Conservation (phyloP, 2,113 vertebrate genomes). For the Apodemus sylvaticus region DNA sequence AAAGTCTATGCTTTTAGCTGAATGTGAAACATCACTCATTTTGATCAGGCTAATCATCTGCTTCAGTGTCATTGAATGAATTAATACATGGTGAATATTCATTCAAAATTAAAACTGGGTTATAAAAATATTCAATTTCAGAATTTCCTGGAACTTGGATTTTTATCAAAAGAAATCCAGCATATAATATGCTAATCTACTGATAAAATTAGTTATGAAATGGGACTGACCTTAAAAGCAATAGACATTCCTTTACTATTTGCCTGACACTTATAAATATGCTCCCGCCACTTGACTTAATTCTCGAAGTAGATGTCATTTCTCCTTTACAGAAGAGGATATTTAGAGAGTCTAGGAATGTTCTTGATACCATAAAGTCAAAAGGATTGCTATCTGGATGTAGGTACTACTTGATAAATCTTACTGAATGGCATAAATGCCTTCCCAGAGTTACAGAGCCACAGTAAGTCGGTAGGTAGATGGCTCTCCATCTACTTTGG, state of each 20-base stretch:
- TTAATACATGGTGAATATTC: not conserved
- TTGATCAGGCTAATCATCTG: not conserved
- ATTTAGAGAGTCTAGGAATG: not conserved
- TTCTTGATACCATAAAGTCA: not conserved
- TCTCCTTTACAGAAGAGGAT: not conserved
- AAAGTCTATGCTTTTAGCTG: not conserved
- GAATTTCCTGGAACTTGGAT: not conserved
- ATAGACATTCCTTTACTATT: not conserved
- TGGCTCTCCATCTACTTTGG: not conserved
- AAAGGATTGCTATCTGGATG: not conserved
- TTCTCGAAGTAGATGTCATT: not conserved
- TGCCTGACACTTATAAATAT: not conserved
- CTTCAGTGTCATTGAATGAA: not conserved
- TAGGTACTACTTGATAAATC: not conserved
- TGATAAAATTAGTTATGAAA: not conserved
- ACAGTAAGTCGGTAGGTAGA: not conserved
- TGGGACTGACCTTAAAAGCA: not conserved
- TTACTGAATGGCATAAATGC: not conserved
- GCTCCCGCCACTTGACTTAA: not conserved
- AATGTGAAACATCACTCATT: not conserved
- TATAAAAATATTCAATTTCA: not conserved
- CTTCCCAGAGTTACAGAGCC: not conserved
- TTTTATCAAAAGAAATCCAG: not conserved
- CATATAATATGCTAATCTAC: not conserved
- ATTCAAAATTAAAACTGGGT: constrained; percentile 16